Base-by-base conservation (phyloP, 2,113 vertebrate genomes). In the Ailuropoda melanoleuca region DNA sequence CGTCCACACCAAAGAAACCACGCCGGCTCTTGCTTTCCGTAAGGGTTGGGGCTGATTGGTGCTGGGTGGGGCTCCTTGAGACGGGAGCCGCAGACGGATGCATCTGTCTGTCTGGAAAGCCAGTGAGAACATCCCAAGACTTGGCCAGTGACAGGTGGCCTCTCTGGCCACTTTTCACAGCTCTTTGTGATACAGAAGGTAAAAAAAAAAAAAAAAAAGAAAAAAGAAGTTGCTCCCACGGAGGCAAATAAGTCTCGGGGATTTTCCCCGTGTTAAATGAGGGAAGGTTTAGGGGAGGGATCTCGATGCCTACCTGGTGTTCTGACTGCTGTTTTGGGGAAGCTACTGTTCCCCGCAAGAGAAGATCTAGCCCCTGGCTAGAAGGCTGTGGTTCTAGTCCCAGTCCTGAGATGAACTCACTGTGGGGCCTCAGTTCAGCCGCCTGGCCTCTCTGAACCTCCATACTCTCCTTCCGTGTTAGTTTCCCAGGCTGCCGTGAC, bases 71-170 rank as follows among this genome's bases (percentile, higher is more conserved):
- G 26, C 46, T 37, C 21, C 14, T 55, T 24, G 1, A 18, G 46
- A 1, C 2, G 26, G 82, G 37, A 64, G 46, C 3, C 0, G 0
- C 1, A 0, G 70, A 53, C 19, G 48, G 6, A 18, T 14, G 11
- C 26, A 0, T 92, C 70, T 19, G 26, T 89, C 62, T n/a, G 26
- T 34, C 29, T 0, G 3, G 31, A 78, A 48, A 78, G 50, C 92
- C 68, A 3, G 0, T 4, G 48, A 39, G 75, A 85, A 3, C 12
- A 29, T 2, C 4, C 3, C 1, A 17, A 8, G 43, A 24, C 15
- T 29, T 29, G n/a, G 60, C 66, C 48, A 34, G 68, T 12, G 58
- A 17, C 86, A 88, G 80, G 58, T 77, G n/a, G 37, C 84, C 19
- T 92, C 53, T 77, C 70, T 43, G 85, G 78, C 53, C 58, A 34